These are phyloP conservation scores for Xestia c-nigrum DNA, from an alignment of 2,888 invertebrate genomes.

Conservation along the genomic window DNA sequence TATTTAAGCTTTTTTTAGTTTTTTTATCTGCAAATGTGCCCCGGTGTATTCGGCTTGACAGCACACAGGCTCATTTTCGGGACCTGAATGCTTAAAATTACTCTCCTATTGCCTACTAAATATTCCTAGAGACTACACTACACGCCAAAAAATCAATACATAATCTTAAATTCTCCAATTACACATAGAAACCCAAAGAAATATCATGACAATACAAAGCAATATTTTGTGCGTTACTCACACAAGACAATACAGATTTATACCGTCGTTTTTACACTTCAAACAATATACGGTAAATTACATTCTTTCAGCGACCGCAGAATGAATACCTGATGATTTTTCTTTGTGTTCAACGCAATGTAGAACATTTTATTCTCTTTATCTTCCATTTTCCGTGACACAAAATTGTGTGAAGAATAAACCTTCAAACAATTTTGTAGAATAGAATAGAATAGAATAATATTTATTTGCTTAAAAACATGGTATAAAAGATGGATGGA, in stretches of 20 bases:
- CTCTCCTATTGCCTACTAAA: not conserved
- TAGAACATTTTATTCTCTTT: conserved; percentile 19
- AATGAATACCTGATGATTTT: conserved; percentile 43
- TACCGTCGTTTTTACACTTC: conserved; percentile 35
- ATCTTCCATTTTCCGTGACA: conserved; percentile 16
- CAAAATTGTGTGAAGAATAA: not conserved
- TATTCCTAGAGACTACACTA: not conserved
- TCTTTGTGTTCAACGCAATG: conserved; percentile 27
- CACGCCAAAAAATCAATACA: conserved; percentile 7
- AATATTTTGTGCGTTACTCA: conserved; percentile 29
- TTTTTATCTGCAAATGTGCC: no score
- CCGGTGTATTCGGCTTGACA: no score
- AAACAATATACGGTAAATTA: conserved; percentile 54
- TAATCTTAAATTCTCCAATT: conserved; percentile 17
- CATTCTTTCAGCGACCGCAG: conserved; percentile 36
- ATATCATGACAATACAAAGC: conserved; percentile 24
- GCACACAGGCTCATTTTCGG: no score
- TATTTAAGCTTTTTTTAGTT: no score
- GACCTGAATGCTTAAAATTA: no score
- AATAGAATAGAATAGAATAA: no score
- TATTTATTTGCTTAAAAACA: no score
- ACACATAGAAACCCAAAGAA: conserved; percentile 12
- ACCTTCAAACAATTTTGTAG: not conserved
- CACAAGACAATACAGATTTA: conserved; percentile 35
- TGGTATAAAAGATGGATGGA: no score